Conservation (phyloP, 2,113 vertebrate genomes). For the Lynx canadensis region DNA sequence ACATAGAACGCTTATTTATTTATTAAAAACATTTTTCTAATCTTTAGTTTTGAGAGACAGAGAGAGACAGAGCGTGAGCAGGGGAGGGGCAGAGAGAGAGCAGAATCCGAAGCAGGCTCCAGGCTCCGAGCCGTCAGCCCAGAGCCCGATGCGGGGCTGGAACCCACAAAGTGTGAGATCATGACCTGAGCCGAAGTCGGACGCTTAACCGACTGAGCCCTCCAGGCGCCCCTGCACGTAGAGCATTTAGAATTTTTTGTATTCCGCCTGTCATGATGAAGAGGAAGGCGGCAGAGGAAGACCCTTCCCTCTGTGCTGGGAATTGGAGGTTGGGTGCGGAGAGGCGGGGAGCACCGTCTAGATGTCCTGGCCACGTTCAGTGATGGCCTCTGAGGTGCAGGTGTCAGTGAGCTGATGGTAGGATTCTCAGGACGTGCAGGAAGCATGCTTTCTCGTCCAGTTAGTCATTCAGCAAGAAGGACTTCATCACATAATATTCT, state of each 20-base stretch:
- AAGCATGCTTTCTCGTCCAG: rapidly evolving
- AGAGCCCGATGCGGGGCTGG: no score
- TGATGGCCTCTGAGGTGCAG: background rate
- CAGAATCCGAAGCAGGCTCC: no score
- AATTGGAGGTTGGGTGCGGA: background rate
- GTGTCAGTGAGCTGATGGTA: rapidly evolving
- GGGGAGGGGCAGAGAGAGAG: no score
- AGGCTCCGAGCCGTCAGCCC: no score
- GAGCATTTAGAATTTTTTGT: background rate
- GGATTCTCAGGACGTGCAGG: background rate
- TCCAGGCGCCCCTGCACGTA: no score
- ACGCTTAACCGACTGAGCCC: no score
- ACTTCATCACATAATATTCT: rapidly evolving
- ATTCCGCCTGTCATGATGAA: background rate
- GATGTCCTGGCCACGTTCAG: rapidly evolving
- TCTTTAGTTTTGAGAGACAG: no score
- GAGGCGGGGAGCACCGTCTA: rapidly evolving
- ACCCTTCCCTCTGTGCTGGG: rapidly evolving
- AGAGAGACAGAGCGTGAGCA: no score
- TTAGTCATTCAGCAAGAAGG: background rate
- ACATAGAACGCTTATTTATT: background rate
- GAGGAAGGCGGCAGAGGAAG: background rate
- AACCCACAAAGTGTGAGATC: no score
- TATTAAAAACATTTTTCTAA: no score
- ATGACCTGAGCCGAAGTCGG: no score